phyloP scores from a whole-genome alignment of 2,888 invertebrate genomes.

The Creontiades dilutus region DNA sequence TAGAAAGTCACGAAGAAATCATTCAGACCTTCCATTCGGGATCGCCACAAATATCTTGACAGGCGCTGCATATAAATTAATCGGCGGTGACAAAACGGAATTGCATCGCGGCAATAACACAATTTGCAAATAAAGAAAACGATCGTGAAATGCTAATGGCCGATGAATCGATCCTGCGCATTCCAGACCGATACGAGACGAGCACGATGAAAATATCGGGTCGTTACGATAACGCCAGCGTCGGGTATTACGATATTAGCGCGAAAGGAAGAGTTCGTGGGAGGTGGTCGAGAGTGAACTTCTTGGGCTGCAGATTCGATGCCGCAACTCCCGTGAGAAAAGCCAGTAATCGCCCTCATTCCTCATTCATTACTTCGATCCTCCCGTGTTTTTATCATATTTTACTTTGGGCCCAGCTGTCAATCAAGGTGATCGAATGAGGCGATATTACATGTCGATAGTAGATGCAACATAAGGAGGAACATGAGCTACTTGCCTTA shows the following conservation, averaged over 20 bases:
- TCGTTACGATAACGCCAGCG: slow-evolving; percentile 32
- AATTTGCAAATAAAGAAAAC: not conserved
- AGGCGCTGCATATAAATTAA: not conserved
- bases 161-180: not conserved
- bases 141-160: slow-evolving; percentile 30
- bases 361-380: slow-evolving; percentile 29
- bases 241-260: not conserved
- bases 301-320: slow-evolving; percentile 32
- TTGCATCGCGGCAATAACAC: not conserved
- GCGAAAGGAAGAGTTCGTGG: slow-evolving; percentile 35
- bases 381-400: not conserved
- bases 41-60: not conserved
- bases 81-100: not conserved
- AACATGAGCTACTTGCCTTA: no score
- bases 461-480: no score
- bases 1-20: no score
- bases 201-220: not conserved
- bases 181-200: not conserved
- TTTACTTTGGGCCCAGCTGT: not conserved
- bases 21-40: no score
- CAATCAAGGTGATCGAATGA: not conserved
- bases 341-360: slow-evolving; percentile 46
- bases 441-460: no score
- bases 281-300: slow-evolving; percentile 24
- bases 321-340: slow-evolving; percentile 44